Evolutionary conservation across 2,888 invertebrate species (phyloP).

Genomic region (Leptodirus hochenwartii): DNA sequence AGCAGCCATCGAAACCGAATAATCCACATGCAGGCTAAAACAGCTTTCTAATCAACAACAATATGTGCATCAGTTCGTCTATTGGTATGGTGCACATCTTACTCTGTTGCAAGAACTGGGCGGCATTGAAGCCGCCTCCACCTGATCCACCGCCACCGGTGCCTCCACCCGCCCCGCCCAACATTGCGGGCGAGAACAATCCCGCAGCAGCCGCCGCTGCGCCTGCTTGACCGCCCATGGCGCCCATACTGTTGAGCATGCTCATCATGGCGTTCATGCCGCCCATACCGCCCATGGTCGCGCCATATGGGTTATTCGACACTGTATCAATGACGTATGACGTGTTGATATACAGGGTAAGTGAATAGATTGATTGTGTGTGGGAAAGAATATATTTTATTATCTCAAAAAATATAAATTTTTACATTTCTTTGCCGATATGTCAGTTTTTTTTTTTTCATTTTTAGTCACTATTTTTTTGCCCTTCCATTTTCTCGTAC

Average conservation of each 20-base stretch:
- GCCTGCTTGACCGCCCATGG: slow-evolving; percentile 25
- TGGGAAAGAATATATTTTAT: too few species aligned
- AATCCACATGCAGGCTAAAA: slow-evolving; percentile 8
- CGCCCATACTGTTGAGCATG: slow-evolving; percentile 29
- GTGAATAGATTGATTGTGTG: too few species aligned
- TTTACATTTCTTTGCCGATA: too few species aligned
- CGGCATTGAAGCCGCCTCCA: slow-evolving; percentile 44
- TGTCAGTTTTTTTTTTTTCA: too few species aligned
- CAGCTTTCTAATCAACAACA: slow-evolving; percentile 1
- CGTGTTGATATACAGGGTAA: too few species aligned
- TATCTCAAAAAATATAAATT: too few species aligned
- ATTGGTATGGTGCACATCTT: too few species aligned
- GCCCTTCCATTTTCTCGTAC: too few species aligned
- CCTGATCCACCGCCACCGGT: slow-evolving; percentile 13
- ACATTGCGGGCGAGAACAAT: slow-evolving; percentile 18
- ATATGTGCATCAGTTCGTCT: slow-evolving; percentile 1
- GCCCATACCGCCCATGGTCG: too few species aligned
- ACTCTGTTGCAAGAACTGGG: slow-evolving; percentile 73
- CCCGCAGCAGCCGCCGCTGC: slow-evolving; percentile 17
- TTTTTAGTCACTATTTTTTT: too few species aligned
- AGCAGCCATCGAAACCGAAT: too few species aligned
- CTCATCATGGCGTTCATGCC: slow-evolving; percentile 29
- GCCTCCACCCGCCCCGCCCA: slow-evolving; percentile 13
- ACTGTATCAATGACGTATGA: slow-evolving; percentile 19
- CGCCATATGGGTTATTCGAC: slow-evolving; percentile 22